phyloP scores from a whole-genome alignment of 92 coral and sea anemone species.

The Pocillopora meandrina region DNA sequence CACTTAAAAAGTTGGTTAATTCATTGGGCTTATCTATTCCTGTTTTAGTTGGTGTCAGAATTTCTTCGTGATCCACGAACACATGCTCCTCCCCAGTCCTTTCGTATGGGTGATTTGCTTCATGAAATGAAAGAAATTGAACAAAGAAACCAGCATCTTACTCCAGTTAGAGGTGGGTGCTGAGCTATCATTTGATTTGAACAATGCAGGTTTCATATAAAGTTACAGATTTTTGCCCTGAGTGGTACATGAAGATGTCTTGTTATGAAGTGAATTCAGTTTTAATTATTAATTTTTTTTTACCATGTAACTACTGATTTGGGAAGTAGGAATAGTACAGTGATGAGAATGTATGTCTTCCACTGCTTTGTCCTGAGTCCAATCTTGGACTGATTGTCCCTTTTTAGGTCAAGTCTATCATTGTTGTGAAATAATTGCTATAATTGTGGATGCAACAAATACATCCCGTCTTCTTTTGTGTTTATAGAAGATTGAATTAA shows the following conservation, averaged over 20 bases:
- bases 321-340: neutral
- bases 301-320: neutral
- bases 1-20: neutral
- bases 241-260: no score
- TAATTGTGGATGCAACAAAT: no score
- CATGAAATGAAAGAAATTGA: constrained; percentile 95
- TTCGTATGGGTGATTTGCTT: constrained; percentile 88
- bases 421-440: no score
- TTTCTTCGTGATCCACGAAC: constrained; percentile 80
- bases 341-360: no score
- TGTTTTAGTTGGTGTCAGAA: constrained; percentile 77
- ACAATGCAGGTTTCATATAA: no score
- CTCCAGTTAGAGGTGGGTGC: constrained; percentile 75
- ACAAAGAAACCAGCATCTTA: constrained; percentile 71
- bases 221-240: no score
- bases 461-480: no score
- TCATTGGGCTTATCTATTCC: neutral
- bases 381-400: no score
- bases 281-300: neutral
- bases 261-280: neutral
- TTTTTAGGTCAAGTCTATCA: no score
- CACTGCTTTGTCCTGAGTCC: no score
- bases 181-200: neutral
- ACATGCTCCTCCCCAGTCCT: constrained; percentile 90
- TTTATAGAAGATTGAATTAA: no score